Percentiles rank a stretch among this genome's conserved stretches.
phyloP scores from a whole-genome alignment of 1,140 invertebrate species.

The Sitophilus oryzae region DNA sequence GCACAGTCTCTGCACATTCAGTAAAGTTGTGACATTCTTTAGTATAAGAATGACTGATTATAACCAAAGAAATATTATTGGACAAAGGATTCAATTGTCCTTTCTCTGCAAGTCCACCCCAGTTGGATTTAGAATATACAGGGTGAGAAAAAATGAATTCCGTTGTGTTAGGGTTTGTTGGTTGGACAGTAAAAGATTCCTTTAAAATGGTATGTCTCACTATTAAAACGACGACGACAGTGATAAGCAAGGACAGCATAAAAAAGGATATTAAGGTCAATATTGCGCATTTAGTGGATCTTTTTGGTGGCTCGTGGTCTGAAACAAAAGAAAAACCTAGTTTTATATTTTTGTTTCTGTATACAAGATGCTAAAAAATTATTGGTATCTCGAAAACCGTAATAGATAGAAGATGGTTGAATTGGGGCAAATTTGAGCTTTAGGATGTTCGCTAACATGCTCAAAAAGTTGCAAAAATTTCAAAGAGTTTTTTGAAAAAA shows the following conservation, averaged over 20 bases:
- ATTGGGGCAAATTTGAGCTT: too few relatives aligned
- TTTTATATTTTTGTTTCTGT: too few relatives aligned
- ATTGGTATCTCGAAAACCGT: too few relatives aligned
- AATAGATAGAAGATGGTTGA: too few relatives aligned
- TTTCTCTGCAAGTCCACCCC: constrained; percentile 9
- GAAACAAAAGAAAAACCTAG: neutral
- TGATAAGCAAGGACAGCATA: too few relatives aligned
- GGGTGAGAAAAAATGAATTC: constrained; percentile 4
- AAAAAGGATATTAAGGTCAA: too few relatives aligned
- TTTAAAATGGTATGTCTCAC: neutral
- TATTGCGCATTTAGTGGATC: neutral
- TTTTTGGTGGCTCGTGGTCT: neutral
- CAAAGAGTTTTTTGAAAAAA: too few relatives aligned
- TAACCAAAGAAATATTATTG: constrained; percentile 33
- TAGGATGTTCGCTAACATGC: too few relatives aligned
- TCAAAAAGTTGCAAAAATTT: too few relatives aligned
- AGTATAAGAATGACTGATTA: constrained; percentile 47
- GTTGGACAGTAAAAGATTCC: neutral
- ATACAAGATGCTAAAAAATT: too few relatives aligned
- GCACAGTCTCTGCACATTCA: constrained; percentile 43
- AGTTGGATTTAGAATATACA: constrained; percentile 10
- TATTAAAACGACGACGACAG: neutral
- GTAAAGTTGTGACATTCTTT: constrained; percentile 33
- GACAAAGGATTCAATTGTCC: neutral
- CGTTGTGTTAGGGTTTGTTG: constrained; percentile 1